A percentile compares a stretch with the other conserved stretches of the same genome.
Evolutionary conservation across 2,113 vertebrate genomes (phyloP).

Genomic region (Hepsetus odoe): DNA sequence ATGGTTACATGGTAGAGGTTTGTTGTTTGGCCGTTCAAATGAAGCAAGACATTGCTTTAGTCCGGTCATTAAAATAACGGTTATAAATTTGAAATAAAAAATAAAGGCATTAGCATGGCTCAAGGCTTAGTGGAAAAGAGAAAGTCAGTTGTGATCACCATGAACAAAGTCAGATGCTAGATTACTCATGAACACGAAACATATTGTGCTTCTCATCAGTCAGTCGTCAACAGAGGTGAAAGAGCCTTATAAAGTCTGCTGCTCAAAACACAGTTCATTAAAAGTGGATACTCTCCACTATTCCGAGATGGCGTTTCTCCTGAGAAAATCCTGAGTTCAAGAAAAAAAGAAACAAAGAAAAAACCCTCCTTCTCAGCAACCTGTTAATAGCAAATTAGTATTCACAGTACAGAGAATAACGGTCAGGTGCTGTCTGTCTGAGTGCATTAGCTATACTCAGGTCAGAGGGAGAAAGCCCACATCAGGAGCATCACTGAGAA

Average conservation of each 20-base stretch:
- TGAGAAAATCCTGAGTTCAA: constrained; percentile 58
- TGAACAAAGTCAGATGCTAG: constrained; percentile 19
- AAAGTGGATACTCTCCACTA: constrained; percentile 3
- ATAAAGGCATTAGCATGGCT: constrained; percentile 56
- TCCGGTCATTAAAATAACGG: constrained; percentile 26
- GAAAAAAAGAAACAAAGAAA: constrained; percentile 26
- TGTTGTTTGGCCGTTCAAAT: background rate
- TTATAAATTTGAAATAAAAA: constrained; percentile 18
- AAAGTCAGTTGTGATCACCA: constrained; percentile 32
- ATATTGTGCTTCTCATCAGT: constrained; percentile 59
- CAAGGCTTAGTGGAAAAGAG: constrained; percentile 60
- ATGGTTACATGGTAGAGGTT: background rate
- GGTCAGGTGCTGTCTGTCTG: background rate
- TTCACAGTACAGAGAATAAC: background rate
- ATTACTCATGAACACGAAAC: constrained; percentile 11
- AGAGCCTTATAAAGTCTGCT: background rate
- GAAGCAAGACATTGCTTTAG: constrained; percentile 4
- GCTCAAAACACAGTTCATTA: background rate
- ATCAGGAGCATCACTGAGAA: constrained; percentile 56
- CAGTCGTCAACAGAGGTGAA: constrained; percentile 7
- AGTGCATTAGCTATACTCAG: constrained; percentile 44
- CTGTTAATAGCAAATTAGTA: constrained; percentile 9
- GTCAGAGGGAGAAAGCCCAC: constrained; percentile 58
- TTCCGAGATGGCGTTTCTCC: constrained; percentile 41
- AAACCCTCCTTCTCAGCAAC: constrained; percentile 1